Percentiles rank a stretch among this genome's conserved stretches.
phyloP scores from a whole-genome alignment of 2,888 invertebrate genomes.

The Lypha dubia region DNA sequence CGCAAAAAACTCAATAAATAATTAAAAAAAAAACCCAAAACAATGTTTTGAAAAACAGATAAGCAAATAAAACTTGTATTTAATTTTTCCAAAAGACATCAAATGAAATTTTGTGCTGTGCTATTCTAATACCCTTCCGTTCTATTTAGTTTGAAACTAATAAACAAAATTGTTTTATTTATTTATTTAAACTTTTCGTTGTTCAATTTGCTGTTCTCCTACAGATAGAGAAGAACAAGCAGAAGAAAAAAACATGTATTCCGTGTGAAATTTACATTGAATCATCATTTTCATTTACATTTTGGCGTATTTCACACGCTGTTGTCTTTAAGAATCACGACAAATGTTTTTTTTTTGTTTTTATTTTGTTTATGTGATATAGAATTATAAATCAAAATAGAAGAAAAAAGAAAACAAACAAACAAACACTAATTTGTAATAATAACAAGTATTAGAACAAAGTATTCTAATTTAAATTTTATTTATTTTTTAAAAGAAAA shows the following conservation, averaged over 20 bases:
- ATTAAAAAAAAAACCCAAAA: neutral
- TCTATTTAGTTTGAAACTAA: slow-evolving; percentile 28
- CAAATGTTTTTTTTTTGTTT: slow-evolving; percentile 54
- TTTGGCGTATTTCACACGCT: slow-evolving; percentile 31
- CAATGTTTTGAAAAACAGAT: slow-evolving; percentile 3
- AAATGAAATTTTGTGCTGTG: slow-evolving; percentile 30
- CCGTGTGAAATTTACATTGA: slow-evolving; percentile 67
- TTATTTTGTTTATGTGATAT: slow-evolving; percentile 58
- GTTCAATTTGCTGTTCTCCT: neutral
- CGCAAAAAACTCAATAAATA: slow-evolving; percentile 24
- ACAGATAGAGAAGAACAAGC: no score
- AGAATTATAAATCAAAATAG: slow-evolving; percentile 25
- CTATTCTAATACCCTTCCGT: slow-evolving; percentile 15
- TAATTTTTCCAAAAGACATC: slow-evolving; percentile 13
- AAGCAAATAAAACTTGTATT: neutral
- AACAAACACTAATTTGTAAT: slow-evolving; percentile 22
- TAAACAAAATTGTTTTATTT: slow-evolving; percentile 63
- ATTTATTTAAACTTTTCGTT: slow-evolving; percentile 29
- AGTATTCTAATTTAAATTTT: slow-evolving; percentile 14
- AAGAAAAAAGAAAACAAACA: slow-evolving; percentile 39
- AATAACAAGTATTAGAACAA: slow-evolving; percentile 22
- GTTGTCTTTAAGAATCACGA: slow-evolving; percentile 18
- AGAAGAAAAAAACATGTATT: slow-evolving; percentile 43
- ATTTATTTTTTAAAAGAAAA: slow-evolving; percentile 21
- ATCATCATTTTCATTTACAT: slow-evolving; percentile 65